These are phyloP conservation scores for Hormaphis cornu DNA, from an alignment of 1,140 invertebrate genomes.

Conservation along the genomic window DNA sequence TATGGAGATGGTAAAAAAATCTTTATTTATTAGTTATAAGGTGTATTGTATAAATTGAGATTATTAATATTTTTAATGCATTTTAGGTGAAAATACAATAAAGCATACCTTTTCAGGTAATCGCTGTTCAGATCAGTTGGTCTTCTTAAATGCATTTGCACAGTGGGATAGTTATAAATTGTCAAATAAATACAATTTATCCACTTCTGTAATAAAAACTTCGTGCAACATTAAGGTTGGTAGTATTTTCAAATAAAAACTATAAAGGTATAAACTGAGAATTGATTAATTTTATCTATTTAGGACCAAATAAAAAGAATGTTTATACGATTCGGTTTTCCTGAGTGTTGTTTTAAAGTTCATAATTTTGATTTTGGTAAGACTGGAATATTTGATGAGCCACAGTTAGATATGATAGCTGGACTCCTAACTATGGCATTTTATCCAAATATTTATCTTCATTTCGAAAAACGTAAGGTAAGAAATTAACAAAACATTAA, in stretches of 20 bases:
- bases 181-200: neutral
- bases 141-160: constrained; percentile 87
- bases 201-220: constrained; percentile 55
- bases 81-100: constrained; percentile 38
- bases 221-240: constrained; percentile 74
- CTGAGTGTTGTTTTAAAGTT: constrained; percentile 70
- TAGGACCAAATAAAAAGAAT: constrained; percentile 78
- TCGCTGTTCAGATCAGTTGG: constrained; percentile 86
- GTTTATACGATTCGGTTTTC: constrained; percentile 70
- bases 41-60: too few species aligned
- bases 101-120: constrained; percentile 75
- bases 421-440: constrained; percentile 79
- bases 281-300: constrained; percentile 34
- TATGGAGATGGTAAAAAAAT: neutral
- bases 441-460: constrained; percentile 92
- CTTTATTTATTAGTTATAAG: too few species aligned
- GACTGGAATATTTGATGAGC: constrained; percentile 52
- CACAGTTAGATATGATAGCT: constrained; percentile 72
- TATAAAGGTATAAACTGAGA: neutral
- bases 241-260: neutral
- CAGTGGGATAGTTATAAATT: constrained; percentile 79
- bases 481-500: constrained; percentile 24
- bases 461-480: constrained; percentile 87
- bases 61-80: neutral
- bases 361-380: constrained; percentile 58